Conservation (phyloP, 2,113 vertebrate genomes). For the Fulmarus glacialis region DNA sequence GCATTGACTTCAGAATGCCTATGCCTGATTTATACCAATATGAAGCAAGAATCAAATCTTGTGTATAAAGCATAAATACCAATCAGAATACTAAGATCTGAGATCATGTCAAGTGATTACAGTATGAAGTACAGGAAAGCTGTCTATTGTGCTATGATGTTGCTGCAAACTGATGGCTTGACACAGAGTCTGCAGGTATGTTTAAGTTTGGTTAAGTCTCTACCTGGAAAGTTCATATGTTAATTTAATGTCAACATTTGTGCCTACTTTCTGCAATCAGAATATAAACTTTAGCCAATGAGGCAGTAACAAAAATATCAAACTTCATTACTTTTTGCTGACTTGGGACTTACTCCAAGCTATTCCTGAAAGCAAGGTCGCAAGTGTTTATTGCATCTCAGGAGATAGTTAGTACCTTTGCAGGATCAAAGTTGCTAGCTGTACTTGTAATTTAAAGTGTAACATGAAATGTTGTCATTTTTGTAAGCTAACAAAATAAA, state of each 20-base stretch:
- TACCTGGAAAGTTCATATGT: neutral
- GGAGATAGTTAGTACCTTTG: neutral
- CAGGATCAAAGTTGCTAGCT: conserved; percentile 15
- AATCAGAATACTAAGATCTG: neutral
- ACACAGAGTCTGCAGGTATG: neutral
- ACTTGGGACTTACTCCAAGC: neutral
- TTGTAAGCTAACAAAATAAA: conserved; percentile 38
- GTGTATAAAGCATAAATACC: neutral
- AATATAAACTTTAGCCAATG: neutral
- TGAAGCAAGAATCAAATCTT: neutral
- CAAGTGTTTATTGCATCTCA: neutral
- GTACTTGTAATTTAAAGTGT: neutral
- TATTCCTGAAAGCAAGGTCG: neutral
- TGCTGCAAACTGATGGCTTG: neutral
- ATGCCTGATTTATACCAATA: neutral
- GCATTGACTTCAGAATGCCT: neutral
- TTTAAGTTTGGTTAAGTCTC: neutral
- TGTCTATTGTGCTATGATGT: neutral
- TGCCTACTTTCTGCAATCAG: neutral
- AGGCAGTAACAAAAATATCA: neutral
- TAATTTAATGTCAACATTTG: conserved; percentile 2
- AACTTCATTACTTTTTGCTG: neutral
- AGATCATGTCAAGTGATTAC: neutral
- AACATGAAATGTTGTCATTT: neutral
- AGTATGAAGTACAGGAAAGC: neutral